Evolutionary conservation across 2,797 vertebrate genomes (phyloP).

Genomic region (Acanthurus lineatus): DNA sequence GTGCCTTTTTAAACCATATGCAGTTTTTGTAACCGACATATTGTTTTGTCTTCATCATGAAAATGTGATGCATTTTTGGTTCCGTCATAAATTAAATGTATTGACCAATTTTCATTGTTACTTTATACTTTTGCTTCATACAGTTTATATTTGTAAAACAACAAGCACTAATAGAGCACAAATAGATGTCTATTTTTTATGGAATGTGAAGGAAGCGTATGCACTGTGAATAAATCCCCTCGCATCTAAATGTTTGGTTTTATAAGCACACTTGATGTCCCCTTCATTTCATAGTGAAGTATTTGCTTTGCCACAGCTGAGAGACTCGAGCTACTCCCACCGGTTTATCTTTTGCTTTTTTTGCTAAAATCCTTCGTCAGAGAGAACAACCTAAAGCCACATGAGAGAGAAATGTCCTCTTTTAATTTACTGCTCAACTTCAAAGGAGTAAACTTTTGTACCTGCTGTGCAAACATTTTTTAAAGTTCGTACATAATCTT

Average conservation of each 20-base stretch:
- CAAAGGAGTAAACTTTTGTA: constrained; percentile 40
- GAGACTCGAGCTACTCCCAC: constrained; percentile 38
- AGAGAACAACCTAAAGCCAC: constrained; percentile 35
- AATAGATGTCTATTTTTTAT: constrained; percentile 67
- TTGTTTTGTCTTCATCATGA: constrained; percentile 32
- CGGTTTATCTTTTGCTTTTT: constrained; percentile 17
- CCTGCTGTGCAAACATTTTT: constrained; percentile 48
- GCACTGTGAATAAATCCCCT: constrained; percentile 67
- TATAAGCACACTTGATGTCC: constrained; percentile 39
- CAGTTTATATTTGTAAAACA: constrained; percentile 60
- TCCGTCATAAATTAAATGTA: constrained; percentile 18
- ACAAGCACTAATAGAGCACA: constrained; percentile 24
- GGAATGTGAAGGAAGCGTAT: constrained; percentile 47
- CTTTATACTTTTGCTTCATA: constrained; percentile 36
- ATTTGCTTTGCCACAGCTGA: constrained; percentile 46
- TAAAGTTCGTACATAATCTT: constrained; percentile 29
- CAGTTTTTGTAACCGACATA: constrained; percentile 31
- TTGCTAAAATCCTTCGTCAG: constrained; percentile 40
- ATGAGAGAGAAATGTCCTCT: constrained; percentile 25
- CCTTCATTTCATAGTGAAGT: constrained; percentile 52
- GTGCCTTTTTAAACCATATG: constrained; percentile 65
- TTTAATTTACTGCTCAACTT: constrained; percentile 54
- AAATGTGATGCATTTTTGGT: constrained; percentile 33
- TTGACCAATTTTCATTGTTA: neutral
- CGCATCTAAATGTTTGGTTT: constrained; percentile 51